Conservation (phyloP, 2,797 vertebrate genomes). For the Fringilla coelebs region DNA sequence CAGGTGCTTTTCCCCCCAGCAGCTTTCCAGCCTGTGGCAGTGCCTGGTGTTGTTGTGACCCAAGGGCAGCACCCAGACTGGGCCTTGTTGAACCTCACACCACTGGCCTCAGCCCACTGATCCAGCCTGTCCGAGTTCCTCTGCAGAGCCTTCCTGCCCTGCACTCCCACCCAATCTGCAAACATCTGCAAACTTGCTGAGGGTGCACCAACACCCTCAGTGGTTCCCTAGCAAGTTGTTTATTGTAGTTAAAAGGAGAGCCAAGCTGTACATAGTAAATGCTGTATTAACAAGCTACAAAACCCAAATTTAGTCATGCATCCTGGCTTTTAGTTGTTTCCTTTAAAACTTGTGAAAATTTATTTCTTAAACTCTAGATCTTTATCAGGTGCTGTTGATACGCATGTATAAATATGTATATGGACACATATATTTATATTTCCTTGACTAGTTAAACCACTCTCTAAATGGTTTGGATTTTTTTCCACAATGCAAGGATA, state of each 20-base stretch:
- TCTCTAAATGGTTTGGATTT: background rate
- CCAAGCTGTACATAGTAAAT: background rate
- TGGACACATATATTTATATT: background rate
- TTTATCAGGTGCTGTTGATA: background rate
- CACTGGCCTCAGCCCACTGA: accelerated
- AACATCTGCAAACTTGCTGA: background rate
- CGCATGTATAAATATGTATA: background rate
- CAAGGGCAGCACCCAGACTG: background rate
- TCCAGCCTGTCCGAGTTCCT: background rate
- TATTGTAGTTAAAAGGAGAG: background rate
- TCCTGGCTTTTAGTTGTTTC: background rate
- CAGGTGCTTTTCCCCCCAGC: background rate
- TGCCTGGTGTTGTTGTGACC: background rate
- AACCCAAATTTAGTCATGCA: background rate
- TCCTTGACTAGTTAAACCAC: background rate
- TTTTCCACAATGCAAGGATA: background rate
- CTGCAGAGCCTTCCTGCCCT: background rate
- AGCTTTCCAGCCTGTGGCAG: background rate
- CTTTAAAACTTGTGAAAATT: background rate
- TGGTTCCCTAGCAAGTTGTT: background rate
- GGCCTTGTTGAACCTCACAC: background rate
- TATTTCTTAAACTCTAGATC: background rate
- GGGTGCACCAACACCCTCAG: background rate
- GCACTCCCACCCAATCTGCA: background rate
- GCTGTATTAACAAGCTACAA: background rate